Conservation (phyloP, 2,113 vertebrate genomes). For the Sminthopsis crassicaudata region DNA sequence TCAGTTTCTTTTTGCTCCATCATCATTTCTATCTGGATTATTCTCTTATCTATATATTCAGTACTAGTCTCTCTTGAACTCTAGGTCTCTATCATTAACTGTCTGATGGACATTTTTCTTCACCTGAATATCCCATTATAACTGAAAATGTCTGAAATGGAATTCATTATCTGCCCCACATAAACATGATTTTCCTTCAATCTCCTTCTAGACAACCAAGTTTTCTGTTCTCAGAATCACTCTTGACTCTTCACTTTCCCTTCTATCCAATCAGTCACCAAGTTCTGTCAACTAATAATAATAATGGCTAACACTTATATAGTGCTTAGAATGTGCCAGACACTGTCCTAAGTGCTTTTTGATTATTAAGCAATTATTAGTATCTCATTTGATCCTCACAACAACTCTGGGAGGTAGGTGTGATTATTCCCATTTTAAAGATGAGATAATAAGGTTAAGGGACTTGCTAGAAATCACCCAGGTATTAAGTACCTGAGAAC, state of each 20-base stretch:
- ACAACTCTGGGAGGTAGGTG: not conserved
- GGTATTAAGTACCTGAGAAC: not conserved
- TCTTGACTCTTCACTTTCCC: not conserved
- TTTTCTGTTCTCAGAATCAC: too few relatives aligned
- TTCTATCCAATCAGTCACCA: not conserved
- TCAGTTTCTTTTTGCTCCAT: not conserved
- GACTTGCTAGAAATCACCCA: not conserved
- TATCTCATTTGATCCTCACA: not conserved
- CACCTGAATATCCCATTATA: not conserved
- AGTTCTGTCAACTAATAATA: not conserved
- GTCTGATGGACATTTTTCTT: not conserved
- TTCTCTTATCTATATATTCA: not conserved
- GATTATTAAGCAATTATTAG: not conserved
- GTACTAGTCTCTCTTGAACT: not conserved
- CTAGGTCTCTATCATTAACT: not conserved
- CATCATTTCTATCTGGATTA: not conserved
- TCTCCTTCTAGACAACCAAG: not conserved
- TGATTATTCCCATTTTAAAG: too few relatives aligned
- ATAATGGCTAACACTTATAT: not conserved
- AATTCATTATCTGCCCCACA: not conserved
- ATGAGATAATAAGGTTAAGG: too few relatives aligned
- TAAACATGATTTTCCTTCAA: not conserved
- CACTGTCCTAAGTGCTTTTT: not conserved
- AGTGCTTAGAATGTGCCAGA: not conserved
- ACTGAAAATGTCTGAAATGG: not conserved